Conservation (phyloP, 1,140 invertebrate species). For the Drosophila watanabei region DNA sequence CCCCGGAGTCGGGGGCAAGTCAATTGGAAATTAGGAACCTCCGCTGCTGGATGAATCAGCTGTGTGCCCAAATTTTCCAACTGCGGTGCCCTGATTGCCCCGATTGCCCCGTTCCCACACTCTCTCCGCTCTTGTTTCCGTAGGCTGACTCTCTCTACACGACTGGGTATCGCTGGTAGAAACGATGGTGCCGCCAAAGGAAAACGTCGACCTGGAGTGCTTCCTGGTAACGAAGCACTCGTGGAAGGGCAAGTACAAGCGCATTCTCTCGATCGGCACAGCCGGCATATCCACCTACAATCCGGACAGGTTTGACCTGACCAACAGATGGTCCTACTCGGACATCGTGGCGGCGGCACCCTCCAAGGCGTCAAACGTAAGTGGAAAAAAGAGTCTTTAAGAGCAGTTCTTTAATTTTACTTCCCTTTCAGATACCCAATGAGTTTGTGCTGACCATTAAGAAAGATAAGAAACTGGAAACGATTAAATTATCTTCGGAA, state of each 20-base stretch:
- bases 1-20: slow-evolving; percentile 26
- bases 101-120: slow-evolving; percentile 30
- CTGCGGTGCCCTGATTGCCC: slow-evolving; percentile 9
- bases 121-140: slow-evolving; percentile 17
- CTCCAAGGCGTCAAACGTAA: slow-evolving; percentile 83
- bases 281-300: slow-evolving; percentile 99
- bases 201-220: slow-evolving; percentile 96
- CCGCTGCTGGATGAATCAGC: slow-evolving; percentile 52
- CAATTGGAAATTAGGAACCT: slow-evolving; percentile 35
- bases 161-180: slow-evolving; percentile 24
- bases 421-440: slow-evolving; percentile 85
- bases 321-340: slow-evolving; percentile 96
- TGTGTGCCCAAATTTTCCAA: slow-evolving; percentile 21
- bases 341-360: slow-evolving; percentile 93
- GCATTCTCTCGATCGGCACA: slow-evolving; percentile 98
- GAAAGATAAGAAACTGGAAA: slow-evolving; percentile 96
- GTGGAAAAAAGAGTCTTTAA: background rate
- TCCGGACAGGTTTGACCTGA: slow-evolving; percentile 95
- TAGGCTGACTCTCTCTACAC: slow-evolving; percentile 12
- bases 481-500: slow-evolving; percentile 99
- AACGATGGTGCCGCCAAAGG: slow-evolving; percentile 92
- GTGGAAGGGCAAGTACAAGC: slow-evolving; percentile 99
- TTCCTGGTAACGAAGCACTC: slow-evolving; percentile 98
- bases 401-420: background rate
- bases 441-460: slow-evolving; percentile 95